Evolutionary conservation across 2,888 invertebrate genomes (phyloP).

Genomic region (Silvanus unidentatus): DNA sequence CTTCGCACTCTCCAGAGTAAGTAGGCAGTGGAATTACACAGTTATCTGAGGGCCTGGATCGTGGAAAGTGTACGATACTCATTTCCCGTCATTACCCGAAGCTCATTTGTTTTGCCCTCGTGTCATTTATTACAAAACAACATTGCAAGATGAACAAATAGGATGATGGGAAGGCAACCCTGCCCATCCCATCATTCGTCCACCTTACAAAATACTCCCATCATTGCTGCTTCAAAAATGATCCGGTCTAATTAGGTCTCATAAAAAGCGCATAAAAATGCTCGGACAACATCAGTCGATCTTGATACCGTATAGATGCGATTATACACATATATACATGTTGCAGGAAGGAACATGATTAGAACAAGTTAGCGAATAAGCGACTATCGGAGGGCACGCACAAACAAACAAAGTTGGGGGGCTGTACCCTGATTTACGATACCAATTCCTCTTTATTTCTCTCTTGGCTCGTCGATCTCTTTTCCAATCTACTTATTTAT

Average conservation of each 20-base stretch:
- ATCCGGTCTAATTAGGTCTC: too few relatives aligned
- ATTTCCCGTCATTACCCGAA: constrained; percentile 29
- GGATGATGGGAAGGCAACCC: too few relatives aligned
- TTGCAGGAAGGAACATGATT: constrained; percentile 38
- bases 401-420: constrained; percentile 37
- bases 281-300: background rate
- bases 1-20: constrained; percentile 25
- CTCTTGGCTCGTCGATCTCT: constrained; percentile 37
- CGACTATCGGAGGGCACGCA: constrained; percentile 37
- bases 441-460: constrained; percentile 49
- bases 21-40: constrained; percentile 5
- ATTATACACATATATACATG: background rate
- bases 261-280: background rate
- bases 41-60: constrained; percentile 1
- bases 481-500: constrained; percentile 42
- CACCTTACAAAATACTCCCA: too few relatives aligned
- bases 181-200: too few relatives aligned
- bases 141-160: background rate
- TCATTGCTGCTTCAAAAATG: too few relatives aligned
- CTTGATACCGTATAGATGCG: background rate
- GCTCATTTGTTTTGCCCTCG: constrained; percentile 26
- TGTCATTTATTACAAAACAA: constrained; percentile 18
- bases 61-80: constrained; percentile 18
- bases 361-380: constrained; percentile 38
- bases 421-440: constrained; percentile 45